phyloP scores from a whole-genome alignment of 2,797 vertebrate species.

The Rhadinocentrus ornatus region DNA sequence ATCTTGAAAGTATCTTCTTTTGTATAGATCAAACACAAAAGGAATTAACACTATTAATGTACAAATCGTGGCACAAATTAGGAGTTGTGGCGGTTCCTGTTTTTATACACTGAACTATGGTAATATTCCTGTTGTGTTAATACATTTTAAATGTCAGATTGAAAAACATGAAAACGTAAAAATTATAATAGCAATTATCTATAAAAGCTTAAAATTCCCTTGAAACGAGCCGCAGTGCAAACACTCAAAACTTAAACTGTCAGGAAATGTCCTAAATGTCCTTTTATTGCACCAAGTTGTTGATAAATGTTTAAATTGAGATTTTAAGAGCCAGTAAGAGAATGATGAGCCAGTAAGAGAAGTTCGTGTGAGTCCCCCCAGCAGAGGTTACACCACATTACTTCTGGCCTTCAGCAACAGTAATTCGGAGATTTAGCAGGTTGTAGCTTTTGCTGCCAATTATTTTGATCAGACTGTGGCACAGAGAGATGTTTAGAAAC shows the following conservation, averaged over 20 bases:
- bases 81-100: neutral
- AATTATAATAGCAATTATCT: neutral
- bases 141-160: neutral
- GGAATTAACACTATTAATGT: neutral
- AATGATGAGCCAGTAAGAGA: neutral
- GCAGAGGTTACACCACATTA: neutral
- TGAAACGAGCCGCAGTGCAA: neutral
- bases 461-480: conserved; percentile 38
- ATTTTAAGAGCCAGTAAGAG: neutral
- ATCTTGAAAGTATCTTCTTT: neutral
- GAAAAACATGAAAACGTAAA: neutral
- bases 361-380: neutral
- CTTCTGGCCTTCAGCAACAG: neutral
- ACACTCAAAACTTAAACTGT: neutral
- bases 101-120: neutral
- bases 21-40: neutral
- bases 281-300: neutral
- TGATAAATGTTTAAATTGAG: neutral
- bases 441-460: conserved; percentile 14
- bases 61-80: neutral
- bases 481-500: neutral
- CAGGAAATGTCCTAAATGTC: neutral
- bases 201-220: neutral
- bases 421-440: conserved; percentile 4
- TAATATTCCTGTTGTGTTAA: neutral